Evolutionary conservation across 2,888 invertebrate genomes (phyloP), one percentile per base, ranked within the genome.

Genomic region (Antheraea assamensis): DNA sequence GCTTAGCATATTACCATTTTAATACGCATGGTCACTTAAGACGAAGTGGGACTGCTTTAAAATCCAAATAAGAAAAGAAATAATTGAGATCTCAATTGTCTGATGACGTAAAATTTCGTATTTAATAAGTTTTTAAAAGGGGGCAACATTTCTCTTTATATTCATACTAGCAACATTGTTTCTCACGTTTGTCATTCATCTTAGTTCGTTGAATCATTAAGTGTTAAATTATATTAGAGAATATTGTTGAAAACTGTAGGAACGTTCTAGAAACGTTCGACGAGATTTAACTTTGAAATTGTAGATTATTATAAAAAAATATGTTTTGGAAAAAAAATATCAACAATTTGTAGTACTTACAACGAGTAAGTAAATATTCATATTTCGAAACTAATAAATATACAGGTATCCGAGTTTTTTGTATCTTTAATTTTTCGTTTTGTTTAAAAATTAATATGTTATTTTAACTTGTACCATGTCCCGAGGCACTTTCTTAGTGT

Each of bases 401-500:
- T 52, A 52, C 4, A 21, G 21, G 17, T 52, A 52, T 21, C n/a
- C 10, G 21, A 52, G 52, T 52, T 21, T 7, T 21, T 52, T 52
- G 21, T 21, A 52, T 52, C 7, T 52, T 52, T 21, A 52, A 24
- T 58, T 58, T 58, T 58, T n/a, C n/a, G n/a, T n/a, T 58, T 58
- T 10, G 5, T 58, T 24, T 58, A n/a, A 24, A 24, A 24, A 58
- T 58, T 21, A n/a, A 24, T n/a, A 10, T 27, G 61, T 64, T 30
- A 64, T 30, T 64, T 5, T 30, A 64, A 64, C 30, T 0, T 30
- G 17, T 64, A 17, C 27, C 27, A 27, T 64, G 15, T 80, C 74
- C 76, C 81, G 47, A 80, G 77, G 81, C 81, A 80, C 80, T 84
- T 82, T 5, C 17, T 64, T 64, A 3, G 27, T 27, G 17, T 64